phyloP scores from a whole-genome alignment of 2,888 invertebrate species.

The Rhyacophila evoluta region DNA sequence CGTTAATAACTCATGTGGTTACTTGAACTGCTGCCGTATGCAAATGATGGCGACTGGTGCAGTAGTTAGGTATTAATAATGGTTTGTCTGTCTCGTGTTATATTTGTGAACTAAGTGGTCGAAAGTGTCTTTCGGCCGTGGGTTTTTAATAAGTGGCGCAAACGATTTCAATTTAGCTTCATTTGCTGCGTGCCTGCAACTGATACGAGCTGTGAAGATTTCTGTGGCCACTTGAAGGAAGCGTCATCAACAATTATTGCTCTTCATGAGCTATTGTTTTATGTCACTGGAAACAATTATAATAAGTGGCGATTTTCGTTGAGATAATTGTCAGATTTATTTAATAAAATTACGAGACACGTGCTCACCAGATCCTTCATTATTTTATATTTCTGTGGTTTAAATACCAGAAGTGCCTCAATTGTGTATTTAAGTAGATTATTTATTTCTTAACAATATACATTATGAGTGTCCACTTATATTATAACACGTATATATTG shows the following conservation, averaged over 20 bases:
- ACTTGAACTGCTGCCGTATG: neutral
- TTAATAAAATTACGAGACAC: no score
- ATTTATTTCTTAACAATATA: no score
- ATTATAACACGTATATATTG: no score
- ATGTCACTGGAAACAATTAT: no score
- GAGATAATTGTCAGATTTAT: no score
- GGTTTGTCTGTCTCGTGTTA: neutral
- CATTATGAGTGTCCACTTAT: no score
- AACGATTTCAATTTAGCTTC: constrained; percentile 19
- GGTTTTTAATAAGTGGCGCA: constrained; percentile 21
- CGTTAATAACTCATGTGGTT: no score
- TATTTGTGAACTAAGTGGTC: neutral
- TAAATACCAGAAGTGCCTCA: no score
- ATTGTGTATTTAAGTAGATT: no score
- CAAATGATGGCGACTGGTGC: neutral
- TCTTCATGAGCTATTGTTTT: neutral
- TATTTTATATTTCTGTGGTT: no score
- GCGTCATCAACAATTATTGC: neutral
- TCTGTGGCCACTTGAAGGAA: neutral
- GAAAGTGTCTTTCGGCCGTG: neutral
- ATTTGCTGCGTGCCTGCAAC: neutral
- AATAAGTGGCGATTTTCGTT: no score
- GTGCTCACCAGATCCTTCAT: no score
- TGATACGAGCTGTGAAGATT: neutral
- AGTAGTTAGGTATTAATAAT: neutral